Percentiles rank a stretch among this genome's conserved stretches.
phyloP scores from a whole-genome alignment of 2,113 vertebrate species.

The Macrotus californicus region DNA sequence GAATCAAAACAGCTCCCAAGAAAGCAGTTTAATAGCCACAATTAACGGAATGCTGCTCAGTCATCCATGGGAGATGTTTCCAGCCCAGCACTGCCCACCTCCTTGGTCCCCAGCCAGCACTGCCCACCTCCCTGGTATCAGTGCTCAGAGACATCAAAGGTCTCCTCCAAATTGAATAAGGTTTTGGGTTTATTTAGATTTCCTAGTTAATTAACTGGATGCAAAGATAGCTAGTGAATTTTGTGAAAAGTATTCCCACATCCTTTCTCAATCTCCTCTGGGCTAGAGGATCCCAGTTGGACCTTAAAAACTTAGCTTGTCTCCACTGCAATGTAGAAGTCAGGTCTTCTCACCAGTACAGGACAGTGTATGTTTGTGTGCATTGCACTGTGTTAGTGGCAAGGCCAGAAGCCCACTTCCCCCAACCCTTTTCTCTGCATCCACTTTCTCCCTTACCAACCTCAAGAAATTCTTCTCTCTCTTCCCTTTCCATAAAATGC shows the following conservation, averaged over 20 bases:
- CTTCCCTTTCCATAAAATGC: neutral
- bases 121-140: constrained; percentile 36
- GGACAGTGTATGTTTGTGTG: neutral
- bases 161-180: constrained; percentile 8
- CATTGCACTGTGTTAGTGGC: rapidly evolving
- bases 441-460: neutral
- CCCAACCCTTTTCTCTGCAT: neutral
- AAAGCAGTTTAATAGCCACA: constrained; percentile 78
- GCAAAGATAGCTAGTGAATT: constrained; percentile 53
- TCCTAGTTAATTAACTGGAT: constrained; percentile 65
- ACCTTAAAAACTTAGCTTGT: neutral
- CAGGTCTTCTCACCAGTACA: neutral
- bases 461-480: neutral
- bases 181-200: constrained; percentile 25
- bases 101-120: neutral
- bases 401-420: neutral
- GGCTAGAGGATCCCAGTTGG: neutral
- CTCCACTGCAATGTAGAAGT: neutral
- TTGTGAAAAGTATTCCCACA: neutral
- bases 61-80: constrained; percentile 59
- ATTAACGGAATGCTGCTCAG: constrained; percentile 67
- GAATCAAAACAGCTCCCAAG: constrained; percentile 79
- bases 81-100: constrained; percentile 26
- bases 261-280: neutral
- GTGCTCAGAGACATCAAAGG: constrained; percentile 57